Evolutionary conservation across 2,113 vertebrate species (phyloP), one percentile per base, ranked within the genome.

Genomic region (Platysteira castanea): DNA sequence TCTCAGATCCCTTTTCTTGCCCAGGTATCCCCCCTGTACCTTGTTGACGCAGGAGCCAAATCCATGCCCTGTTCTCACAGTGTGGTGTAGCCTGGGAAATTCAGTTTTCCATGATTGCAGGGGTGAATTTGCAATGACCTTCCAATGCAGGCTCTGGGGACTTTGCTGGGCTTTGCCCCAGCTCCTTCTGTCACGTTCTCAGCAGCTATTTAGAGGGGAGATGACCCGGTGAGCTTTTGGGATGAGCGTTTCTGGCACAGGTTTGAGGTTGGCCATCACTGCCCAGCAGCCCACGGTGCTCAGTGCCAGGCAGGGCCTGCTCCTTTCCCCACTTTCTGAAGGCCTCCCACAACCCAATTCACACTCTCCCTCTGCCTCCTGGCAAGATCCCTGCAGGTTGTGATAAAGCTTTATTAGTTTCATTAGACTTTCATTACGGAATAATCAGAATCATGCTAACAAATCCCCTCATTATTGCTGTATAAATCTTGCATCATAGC

Each of bases 331-430:
- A 9, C 41, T 88, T 79, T 77, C 47, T 85, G 68, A 82, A 94
- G 69, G 44, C 73, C 15, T 92, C 47, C 31, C 35, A 44, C 28
- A 64, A 14, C 41, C 64, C 49, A 23, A 52, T 67, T 67, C 49
- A 73, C 44, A 37, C 50, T 4, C n/a, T 59, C 31, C 70, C 23
- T 52, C 37, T 90, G 85, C 46, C 56, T 87, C 20, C 64, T 85
- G 64, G 68, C 77, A 81, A 23, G 61, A 84, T 88, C 60, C 69
- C 84, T 95, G 78, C 86, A 88, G 83, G 68, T 39, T 70, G 73
- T 91, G 87, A 91, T 89, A 71, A 70, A 97, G 82, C 90, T 93
- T 96, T 95, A 90, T 93, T 97, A 84, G 69, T 95, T 96, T 96
- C 91, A 90, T 96, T 87, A 93, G 89, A 50, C 80, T 94, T 97